Conservation (phyloP, 2,797 vertebrate genomes). For the Catharus ustulatus region DNA sequence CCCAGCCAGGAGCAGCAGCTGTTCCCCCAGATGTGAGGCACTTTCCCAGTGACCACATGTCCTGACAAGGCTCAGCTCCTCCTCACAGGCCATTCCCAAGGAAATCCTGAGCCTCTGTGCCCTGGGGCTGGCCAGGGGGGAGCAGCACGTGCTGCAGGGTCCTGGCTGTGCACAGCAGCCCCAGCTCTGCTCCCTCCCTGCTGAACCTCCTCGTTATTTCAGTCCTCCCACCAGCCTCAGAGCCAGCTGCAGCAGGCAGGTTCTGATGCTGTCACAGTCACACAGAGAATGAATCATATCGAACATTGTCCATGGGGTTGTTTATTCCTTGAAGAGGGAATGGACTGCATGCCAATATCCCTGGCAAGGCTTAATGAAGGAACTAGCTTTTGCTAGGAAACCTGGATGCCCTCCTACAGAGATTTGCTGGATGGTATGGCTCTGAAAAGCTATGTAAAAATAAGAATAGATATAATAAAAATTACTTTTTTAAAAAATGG, state of each 20-base stretch:
- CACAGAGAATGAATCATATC: slow-evolving; percentile 14
- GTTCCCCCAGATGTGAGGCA: neutral
- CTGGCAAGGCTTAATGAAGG: neutral
- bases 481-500: neutral
- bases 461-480: neutral
- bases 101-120: neutral
- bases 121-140: fast-evolving
- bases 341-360: slow-evolving; percentile 18
- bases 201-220: neutral
- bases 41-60: neutral
- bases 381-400: slow-evolving; percentile 3
- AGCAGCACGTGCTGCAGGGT: fast-evolving
- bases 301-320: slow-evolving; percentile 33
- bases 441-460: neutral
- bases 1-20: neutral
- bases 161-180: neutral
- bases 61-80: fast-evolving
- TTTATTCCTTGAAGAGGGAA: slow-evolving; percentile 29
- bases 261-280: slow-evolving; percentile 15
- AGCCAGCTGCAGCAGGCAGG: neutral
- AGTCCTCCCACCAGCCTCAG: neutral
- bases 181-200: neutral
- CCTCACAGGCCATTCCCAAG: fast-evolving
- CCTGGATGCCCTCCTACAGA: neutral
- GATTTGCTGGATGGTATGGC: neutral